Evolutionary conservation across 2,888 invertebrate genomes (phyloP), one percentile per base, ranked within the genome.

Genomic region (Rhorus exstirpatorius): DNA sequence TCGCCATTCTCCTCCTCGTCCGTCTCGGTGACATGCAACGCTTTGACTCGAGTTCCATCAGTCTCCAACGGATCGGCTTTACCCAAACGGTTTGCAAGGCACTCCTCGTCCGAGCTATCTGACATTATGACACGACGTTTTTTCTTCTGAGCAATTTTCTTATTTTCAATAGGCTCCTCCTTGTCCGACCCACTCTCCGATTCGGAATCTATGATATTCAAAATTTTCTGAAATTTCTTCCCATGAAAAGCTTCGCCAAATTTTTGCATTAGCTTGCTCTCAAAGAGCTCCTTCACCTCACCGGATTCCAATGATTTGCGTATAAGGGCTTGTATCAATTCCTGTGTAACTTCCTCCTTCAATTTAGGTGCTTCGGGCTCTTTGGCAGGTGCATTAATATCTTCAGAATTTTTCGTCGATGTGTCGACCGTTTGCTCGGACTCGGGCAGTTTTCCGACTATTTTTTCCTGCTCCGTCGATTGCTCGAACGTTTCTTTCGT

Each of bases 131-230:
- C 84, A 7, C 87, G 88, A 65, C 88, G 87, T 76, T 88, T 91
- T 49, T 87, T 89, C 63, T 80, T 89, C 0, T 53, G 55, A 0
- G 41, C 19, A 1, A 80, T 81, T 76, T 84, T 84, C 3, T 81
- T 83, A 12, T 65, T 81, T 19, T 77, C 68, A 14, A 61, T 71
- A 26, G 87, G 86, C 55, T n/a, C 91, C 90, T 86, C 94, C 93
- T 80, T 94, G 93, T 87, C 87, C 1, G 89, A 88, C 67, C 84
- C 85, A 8, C 88, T 88, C 6, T 94, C 95, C 0, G 94, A 94
- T 17, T 94, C 94, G 3, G 94, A 94, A 87, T 94, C 94, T 82
- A 95, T 93, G 0, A 95, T 93, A 86, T 94, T 94, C 86, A 94
- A 94, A 24, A 95, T 93, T 86, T 94, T 95, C 86, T 95, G 95